A percentile compares a stretch with the other conserved stretches of the same genome.
phyloP scores from a whole-genome alignment of 2,888 invertebrate genomes.

The Heterodera filipjevi region DNA sequence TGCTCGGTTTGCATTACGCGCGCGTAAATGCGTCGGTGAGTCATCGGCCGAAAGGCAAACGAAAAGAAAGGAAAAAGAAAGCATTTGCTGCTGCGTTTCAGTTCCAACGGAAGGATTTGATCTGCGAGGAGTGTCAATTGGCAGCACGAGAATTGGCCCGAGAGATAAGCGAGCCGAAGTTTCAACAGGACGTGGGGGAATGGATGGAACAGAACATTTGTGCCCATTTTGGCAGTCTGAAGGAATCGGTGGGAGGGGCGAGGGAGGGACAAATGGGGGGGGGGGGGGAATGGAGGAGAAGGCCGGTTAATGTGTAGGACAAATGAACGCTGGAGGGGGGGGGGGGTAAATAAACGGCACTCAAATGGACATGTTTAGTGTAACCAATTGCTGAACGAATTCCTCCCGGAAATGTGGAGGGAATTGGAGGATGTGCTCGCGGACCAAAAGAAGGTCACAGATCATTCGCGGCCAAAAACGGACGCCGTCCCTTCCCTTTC shows the following conservation, averaged over 20 bases:
- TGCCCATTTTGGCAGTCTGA: slow-evolving; percentile 53
- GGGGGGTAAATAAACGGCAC: not conserved
- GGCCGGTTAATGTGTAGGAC: too few species aligned
- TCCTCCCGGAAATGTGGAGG: slow-evolving; percentile 61
- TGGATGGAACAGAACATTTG: slow-evolving; percentile 53
- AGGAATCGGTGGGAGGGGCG: slow-evolving; percentile 48
- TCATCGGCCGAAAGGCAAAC: too few species aligned
- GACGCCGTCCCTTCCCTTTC: not conserved
- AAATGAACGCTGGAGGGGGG: too few species aligned
- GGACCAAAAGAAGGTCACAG: slow-evolving; percentile 45
- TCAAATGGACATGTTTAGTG: slow-evolving; percentile 46
- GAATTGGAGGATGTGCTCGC: slow-evolving; percentile 55
- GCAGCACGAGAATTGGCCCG: slow-evolving; percentile 57
- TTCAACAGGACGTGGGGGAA: slow-evolving; percentile 44
- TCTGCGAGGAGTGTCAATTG: slow-evolving; percentile 64
- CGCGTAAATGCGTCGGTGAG: slow-evolving; percentile 24
- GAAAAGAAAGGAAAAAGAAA: not conserved
- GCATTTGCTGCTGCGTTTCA: slow-evolving; percentile 4
- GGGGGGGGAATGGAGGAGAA: not conserved
- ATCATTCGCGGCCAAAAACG: slow-evolving; percentile 16
- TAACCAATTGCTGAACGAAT: slow-evolving; percentile 58
- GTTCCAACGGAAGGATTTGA: slow-evolving; percentile 47
- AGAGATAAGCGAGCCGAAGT: slow-evolving; percentile 51
- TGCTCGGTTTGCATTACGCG: slow-evolving; percentile 52
- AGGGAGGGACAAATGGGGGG: not conserved